Base-by-base conservation (phyloP, 2,888 invertebrate species). In the Ichneumoninae sp. region DNA sequence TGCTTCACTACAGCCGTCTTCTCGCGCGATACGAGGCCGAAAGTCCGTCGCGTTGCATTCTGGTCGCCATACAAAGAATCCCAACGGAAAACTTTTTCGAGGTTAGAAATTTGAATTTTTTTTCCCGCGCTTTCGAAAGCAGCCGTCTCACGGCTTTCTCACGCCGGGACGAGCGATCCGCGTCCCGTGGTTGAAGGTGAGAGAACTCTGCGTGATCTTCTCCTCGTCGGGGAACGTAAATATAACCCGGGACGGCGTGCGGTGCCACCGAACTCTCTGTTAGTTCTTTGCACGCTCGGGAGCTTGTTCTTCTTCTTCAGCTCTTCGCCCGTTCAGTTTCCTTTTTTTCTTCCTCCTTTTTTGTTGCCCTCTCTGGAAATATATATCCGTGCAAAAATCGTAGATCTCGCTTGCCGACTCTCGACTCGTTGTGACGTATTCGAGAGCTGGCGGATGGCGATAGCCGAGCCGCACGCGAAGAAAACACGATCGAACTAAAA, bases 401-500 rank as follows among this genome's bases (percentile, higher is more conserved):
- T 57, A 16, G 30, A 16, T 71, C 76, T 33, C 57, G 50, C 73
- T 74, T 76, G 16, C 54, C 73, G 57, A 57, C 22, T 63, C 63
- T 33, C 63, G 63, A 63, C 60, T 22, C 40, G 71, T 82, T 68
- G 83, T 73, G 69, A 65, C 81, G 73, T 79, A 50, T 50, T 68
- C 54, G 13, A 66, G 47, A 33, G 36, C 8, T 13, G 30, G 50
- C 19, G 16, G 8, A 60, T 40, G 47, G 47, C 26, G 16, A 69
- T 16, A 22, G 57, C 26, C 6, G 26, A 26, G 26, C 19, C 26
- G 54, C 68, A 71, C 70, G 78, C 79, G 54, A 79, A 19, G 26
- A 71, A 66, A 70, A 50, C n/a, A 22, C 78, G 75, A 87, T 86
- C 86, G 85, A 88, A 88, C 83, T 82, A 73, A 82, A 85, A 83